Conservation (phyloP, 2,797 vertebrate species). For the Hylomyscus alleni region DNA sequence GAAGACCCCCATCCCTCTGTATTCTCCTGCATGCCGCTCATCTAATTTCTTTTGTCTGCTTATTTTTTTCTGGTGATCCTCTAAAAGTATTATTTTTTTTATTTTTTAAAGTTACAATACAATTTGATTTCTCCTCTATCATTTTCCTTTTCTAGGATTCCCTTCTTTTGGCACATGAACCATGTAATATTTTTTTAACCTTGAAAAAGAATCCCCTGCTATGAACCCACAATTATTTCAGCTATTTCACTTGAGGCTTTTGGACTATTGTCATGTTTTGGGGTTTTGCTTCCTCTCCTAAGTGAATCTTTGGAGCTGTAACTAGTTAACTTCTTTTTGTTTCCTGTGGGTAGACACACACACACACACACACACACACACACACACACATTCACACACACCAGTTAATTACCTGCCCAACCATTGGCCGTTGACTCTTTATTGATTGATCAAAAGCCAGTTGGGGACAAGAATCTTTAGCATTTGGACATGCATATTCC, state of each 20-base stretch:
- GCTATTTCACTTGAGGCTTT: neutral
- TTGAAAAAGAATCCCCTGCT: neutral
- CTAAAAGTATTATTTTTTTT: too few species aligned
- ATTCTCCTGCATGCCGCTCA: neutral
- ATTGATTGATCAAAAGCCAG: neutral
- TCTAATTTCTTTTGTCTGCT: neutral
- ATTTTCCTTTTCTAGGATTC: neutral
- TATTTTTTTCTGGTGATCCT: neutral
- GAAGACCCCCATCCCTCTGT: neutral
- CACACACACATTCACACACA: too few species aligned
- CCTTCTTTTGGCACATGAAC: neutral
- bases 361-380: too few species aligned
- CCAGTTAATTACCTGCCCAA: neutral
- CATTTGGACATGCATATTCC: neutral
- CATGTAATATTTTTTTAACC: neutral
- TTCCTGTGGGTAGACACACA: too few species aligned
- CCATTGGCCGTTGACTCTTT: neutral
- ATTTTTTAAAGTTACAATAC: neutral
- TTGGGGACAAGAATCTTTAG: neutral
- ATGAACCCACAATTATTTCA: neutral
- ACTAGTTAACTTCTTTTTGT: neutral
- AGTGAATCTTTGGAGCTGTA: neutral
- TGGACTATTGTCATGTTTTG: neutral
- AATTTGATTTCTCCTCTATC: neutral
- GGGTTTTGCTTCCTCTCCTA: neutral